Evolutionary conservation across 2,113 vertebrate genomes (phyloP).

Genomic region (Prunella himalayana): DNA sequence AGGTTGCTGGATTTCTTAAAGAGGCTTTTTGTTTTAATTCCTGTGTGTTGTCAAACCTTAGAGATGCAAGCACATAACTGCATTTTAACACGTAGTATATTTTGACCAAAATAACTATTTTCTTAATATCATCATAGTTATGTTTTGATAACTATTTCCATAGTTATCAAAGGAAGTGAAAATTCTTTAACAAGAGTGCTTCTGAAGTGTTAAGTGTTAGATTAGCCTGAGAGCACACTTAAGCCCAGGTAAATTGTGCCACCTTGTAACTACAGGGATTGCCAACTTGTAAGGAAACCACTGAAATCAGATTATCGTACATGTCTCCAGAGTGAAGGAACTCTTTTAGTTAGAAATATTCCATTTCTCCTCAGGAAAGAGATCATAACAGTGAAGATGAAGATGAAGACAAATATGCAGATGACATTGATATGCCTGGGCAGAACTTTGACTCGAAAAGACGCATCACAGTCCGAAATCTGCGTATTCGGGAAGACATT

Average conservation of each 20-base stretch:
- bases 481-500: slow-evolving; percentile 95
- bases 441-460: slow-evolving; percentile 99
- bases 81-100: not conserved
- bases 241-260: not conserved
- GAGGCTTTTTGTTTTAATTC: not conserved
- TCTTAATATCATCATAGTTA: not conserved
- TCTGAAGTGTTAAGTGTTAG: not conserved
- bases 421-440: slow-evolving; percentile 98
- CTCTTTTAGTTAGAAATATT: not conserved
- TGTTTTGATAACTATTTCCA: not conserved
- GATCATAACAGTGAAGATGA: slow-evolving; percentile 97
- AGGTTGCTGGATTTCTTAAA: not conserved
- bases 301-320: not conserved
- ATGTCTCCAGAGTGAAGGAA: not conserved
- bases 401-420: slow-evolving; percentile 98
- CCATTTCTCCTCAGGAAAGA: slow-evolving; percentile 77
- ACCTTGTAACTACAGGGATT: not conserved
- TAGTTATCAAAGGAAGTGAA: not conserved
- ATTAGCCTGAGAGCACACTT: not conserved
- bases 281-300: not conserved
- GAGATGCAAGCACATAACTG: not conserved
- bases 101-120: not conserved
- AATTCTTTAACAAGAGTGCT: not conserved
- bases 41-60: not conserved
- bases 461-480: slow-evolving; percentile 93